Conservation (phyloP, 2,888 invertebrate species). For the Lampropteryx suffumata region DNA sequence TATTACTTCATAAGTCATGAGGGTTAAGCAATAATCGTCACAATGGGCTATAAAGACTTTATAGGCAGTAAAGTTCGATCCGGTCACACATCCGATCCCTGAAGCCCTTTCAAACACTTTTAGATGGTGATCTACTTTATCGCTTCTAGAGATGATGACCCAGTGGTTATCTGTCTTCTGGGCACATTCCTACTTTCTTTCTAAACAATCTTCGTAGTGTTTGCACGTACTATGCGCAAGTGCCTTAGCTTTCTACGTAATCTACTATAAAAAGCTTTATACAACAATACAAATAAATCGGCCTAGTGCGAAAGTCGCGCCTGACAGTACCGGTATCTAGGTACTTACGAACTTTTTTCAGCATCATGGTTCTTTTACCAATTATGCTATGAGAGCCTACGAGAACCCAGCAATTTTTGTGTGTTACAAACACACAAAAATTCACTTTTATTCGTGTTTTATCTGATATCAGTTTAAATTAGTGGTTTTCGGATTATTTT, state of each 20-base stretch:
- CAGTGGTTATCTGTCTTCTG: background rate
- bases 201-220: constrained; percentile 13
- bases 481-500: no score
- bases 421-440: no score
- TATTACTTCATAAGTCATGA: constrained; percentile 81
- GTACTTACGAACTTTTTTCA: no score
- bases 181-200: background rate
- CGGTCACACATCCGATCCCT: constrained; percentile 55
- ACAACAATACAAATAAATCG: no score
- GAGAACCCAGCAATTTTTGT: no score
- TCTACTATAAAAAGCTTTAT: no score
- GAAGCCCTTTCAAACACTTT: constrained; percentile 16
- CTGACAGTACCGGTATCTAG: no score
- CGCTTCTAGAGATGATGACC: constrained; percentile 43
- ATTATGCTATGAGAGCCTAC: no score
- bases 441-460: no score
- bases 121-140: constrained; percentile 15
- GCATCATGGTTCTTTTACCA: no score
- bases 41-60: constrained; percentile 81
- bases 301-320: no score
- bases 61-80: constrained; percentile 80
- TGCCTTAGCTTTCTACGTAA: constrained; percentile 19
- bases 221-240: constrained; percentile 6
- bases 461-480: no score
- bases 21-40: constrained; percentile 82